Base-by-base conservation (phyloP, 92 coral and sea anemone genomes). In the Pocillopora meandrina region DNA sequence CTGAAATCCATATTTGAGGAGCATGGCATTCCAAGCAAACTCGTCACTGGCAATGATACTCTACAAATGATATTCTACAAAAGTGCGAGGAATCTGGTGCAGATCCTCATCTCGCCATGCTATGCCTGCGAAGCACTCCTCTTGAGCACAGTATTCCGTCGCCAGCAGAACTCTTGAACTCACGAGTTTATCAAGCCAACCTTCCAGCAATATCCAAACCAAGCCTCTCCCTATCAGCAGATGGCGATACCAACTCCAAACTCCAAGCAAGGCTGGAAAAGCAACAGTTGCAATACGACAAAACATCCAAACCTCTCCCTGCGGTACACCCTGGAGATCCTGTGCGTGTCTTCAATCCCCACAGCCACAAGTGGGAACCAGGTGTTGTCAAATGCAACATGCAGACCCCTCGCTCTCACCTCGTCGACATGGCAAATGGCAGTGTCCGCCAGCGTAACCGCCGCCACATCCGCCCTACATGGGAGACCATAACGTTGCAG, bases 51-150 rank as follows among this genome's bases (percentile, higher is more conserved):
- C n/a, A 85, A 91, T 56, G 92, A 91, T 71, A 80, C 17, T 11
- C 69, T n/a, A n/a, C n/a, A n/a, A n/a, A n/a, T n/a, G n/a, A n/a
- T n/a, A 6, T 89, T 1, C 69, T 87, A 19, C 91, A 87, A 83
- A 92, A 92, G 56, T 89, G 91, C 83, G 86, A 80, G 26, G 91
- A 92, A 78, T 89, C 90, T 6, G 89, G 91, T 15, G 71, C 87
- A n/a, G 90, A 92, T 72, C 95, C 92, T 33, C 92, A 86, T 60
- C 87, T 89, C 17, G 95, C 93, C 52, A 92, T 92, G 93, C 49
- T 92, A n/a, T 92, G 96, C 79, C 82, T 92, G n/a, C 74, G 87
- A 17, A 84, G 87, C 49, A 92, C 91, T 49, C 93, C 96, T 13
- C 77, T 92, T 11, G 88, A 92, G 74, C 93, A 58, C 59, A 52